Evolutionary conservation across 1,140 invertebrate genomes (phyloP).

Genomic region (Ooceraea biroi): DNA sequence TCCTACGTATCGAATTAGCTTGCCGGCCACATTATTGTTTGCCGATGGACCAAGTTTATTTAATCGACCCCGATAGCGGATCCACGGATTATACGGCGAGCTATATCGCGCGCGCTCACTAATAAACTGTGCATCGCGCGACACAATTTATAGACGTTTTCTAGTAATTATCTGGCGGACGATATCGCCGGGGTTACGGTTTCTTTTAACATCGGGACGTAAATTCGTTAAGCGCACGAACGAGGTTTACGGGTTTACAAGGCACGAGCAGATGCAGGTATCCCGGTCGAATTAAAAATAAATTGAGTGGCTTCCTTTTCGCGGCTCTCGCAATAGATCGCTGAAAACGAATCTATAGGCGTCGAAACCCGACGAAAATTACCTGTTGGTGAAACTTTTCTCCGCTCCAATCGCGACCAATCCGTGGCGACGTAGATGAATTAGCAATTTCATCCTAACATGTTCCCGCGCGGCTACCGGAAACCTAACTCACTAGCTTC

Average conservation of each 20-base stretch:
- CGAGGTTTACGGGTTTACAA: constrained; percentile 20
- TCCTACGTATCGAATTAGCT: constrained; percentile 25
- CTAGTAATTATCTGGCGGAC: constrained; percentile 23
- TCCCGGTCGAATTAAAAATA: constrained; percentile 48
- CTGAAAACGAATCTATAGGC: background rate
- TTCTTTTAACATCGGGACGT: constrained; percentile 22
- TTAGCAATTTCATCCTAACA: background rate
- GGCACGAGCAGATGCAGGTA: constrained; percentile 31
- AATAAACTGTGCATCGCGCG: constrained; percentile 22
- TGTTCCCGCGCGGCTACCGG: background rate
- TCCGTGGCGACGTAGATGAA: background rate
- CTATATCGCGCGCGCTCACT: background rate
- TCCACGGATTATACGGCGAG: background rate
- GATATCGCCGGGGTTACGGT: constrained; percentile 21
- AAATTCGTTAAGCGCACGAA: constrained; percentile 32
- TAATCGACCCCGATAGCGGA: background rate
- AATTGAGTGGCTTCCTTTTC: constrained; percentile 26
- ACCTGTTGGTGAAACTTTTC: background rate
- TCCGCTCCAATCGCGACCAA: background rate
- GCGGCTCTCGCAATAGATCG: constrained; percentile 13
- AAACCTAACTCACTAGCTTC: background rate
- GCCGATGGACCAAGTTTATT: constrained; percentile 25
- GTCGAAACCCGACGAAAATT: background rate
- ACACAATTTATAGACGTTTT: constrained; percentile 42
- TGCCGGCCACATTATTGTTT: background rate